A percentile compares a stretch with the other conserved stretches of the same genome.
Conservation (phyloP, 2,888 invertebrate species). For the Mystacides longicornis region DNA sequence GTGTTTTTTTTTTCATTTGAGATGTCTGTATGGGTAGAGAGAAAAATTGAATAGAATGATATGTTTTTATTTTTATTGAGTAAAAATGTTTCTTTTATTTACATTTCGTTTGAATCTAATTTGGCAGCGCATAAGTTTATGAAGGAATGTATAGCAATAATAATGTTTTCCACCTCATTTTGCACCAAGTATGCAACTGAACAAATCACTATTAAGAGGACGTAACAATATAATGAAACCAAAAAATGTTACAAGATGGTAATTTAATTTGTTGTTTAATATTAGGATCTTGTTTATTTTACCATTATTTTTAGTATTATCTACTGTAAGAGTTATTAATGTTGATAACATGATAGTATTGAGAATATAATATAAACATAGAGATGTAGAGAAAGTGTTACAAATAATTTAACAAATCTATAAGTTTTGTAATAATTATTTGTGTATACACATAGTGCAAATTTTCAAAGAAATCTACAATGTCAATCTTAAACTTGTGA, state of each 20-base stretch:
- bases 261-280: not conserved
- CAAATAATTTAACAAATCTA: not conserved
- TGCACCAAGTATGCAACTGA: no score
- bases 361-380: not conserved
- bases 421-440: not conserved
- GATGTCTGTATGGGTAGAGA: not conserved
- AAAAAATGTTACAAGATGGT: not conserved
- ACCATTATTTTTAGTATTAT: not conserved
- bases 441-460: not conserved
- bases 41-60: no score
- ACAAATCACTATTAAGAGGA: not conserved
- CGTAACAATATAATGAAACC: not conserved
- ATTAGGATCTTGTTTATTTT: not conserved
- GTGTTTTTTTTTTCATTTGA: not conserved
- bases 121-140: no score
- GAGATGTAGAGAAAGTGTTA: not conserved
- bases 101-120: no score
- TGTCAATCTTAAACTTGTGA: not conserved
- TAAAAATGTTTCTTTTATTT: no score
- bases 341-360: not conserved
- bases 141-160: no score
- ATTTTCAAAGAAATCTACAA: not conserved
- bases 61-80: no score
- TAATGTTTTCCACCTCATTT: no score
- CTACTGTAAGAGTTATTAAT: not conserved